Evolutionary conservation across 1,140 invertebrate genomes (phyloP), one percentile per base, ranked within the genome.

Genomic region (Drosophila lacteicornis): DNA sequence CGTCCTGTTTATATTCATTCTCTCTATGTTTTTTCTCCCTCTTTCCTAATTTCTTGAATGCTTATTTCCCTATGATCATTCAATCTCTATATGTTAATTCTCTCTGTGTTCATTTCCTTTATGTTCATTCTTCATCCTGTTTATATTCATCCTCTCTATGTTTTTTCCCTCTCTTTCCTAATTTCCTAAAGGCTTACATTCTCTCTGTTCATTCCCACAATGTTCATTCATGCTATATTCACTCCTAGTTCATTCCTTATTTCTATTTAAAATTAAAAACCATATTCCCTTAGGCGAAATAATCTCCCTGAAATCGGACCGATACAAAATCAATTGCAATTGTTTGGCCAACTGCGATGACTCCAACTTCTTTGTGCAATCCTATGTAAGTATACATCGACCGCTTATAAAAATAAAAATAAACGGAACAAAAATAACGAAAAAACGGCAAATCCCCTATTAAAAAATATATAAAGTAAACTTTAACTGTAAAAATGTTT

Each of bases 291-390:
- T 30, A 94, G 94, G 93, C 53, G 90, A 92, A 65, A 92, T 94
- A 60, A 94, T 94, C 56, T 87, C 93, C 6, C 65, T 93, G 38
- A 92, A 94, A 69, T 90, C 91, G 83, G 92, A 82, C 57, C 91
- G 63, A 86, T 93, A 93, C 40, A 94, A 94, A 93, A 93, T 94
- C 86, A 87, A 94, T 57, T 96, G 95, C 79, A 94, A 94, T 49
- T 95, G 95, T 82, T 78, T 94, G 61, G 93, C 94, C 11, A 94
- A 95, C 63, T 96, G 95, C 75, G 94, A 95, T 78, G 94, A 95
- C 70, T 94, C 95, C 4, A 95, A 94, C 75, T 96, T 95, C 73
- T 93, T 95, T 59, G 92, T 94, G 25, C 92, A 93, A 62, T 93
- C 92, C 45, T 90, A 93, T 79, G 93, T 94, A 86, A 93, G 92